Base-by-base conservation (phyloP, 2,797 vertebrate genomes). In the Hypotaenidia okinawae region DNA sequence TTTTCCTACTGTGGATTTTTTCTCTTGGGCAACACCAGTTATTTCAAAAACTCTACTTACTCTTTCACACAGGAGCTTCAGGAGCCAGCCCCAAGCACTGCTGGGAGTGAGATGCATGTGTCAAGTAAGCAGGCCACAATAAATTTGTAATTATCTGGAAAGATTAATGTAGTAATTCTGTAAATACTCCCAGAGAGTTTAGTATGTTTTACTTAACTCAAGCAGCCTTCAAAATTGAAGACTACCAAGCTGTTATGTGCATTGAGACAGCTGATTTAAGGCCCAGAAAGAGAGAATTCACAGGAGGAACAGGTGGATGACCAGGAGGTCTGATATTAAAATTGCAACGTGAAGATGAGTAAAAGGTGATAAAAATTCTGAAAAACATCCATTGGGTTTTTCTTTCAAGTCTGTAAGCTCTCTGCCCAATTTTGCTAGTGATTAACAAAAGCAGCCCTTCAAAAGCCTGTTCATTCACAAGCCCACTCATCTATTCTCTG, bases 401-500 rank as follows among this genome's bases (percentile, higher is more conserved):
- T 84, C 76, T 82, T 57, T 41, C 3, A 69, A 58, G 52, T 22
- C 61, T 83, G 37, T 15, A 73, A 55, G 43, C 32, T 75, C 52
- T 79, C 61, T 58, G 54, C 70, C 75, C 90, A 74, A n/a, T 94
- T 89, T 22, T 94, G 57, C 33, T 83, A 13, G 41, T 39, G 72
- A 92, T 80, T 89, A 95, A 91, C 76, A 93, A 61, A 77, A 87
- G 59, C 3, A 84, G 74, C 57, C 74, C 81, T 93, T 93, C 77
- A 64, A 79, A 94, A 94, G 85, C 45, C 78, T 82, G 63, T 54
- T 94, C 84, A 91, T 83, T 93, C 74, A 68, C 25, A 61, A 95
- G 86, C 94, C 85, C 89, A 83, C 84, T 96, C 94, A 78, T 84
- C 93, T 89, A 74, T 67, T 64, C 87, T 66, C 80, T 77, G 33